Conservation (phyloP, 1,140 invertebrate species). For the Gonioctena quinquepunctata region DNA sequence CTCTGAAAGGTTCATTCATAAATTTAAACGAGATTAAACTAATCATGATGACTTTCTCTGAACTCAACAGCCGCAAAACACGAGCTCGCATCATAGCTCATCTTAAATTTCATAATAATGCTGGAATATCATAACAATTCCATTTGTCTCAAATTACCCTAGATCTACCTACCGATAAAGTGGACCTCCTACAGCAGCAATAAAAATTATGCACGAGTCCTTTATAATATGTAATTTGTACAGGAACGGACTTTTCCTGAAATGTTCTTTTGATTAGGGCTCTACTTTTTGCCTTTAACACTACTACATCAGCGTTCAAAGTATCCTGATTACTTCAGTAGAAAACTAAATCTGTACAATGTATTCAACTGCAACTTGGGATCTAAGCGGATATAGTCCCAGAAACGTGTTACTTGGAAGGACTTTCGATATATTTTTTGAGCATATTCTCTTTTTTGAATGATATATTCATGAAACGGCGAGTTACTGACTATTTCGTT, state of each 20-base stretch:
- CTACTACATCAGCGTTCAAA: no score
- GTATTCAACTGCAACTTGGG: no score
- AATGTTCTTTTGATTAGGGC: no score
- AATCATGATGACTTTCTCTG: slow-evolving; percentile 26
- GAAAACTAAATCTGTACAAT: no score
- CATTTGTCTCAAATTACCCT: slow-evolving; percentile 28
- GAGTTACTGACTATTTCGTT: no score
- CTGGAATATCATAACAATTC: slow-evolving; percentile 29
- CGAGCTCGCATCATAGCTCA: slow-evolving; percentile 17
- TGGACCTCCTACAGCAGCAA: slow-evolving; percentile 27
- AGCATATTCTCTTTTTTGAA: no score
- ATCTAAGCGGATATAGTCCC: no score
- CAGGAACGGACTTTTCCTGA: background rate
- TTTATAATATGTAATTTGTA: background rate
- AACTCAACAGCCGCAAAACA: slow-evolving; percentile 20
- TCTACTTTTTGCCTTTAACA: no score
- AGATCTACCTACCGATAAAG: slow-evolving; percentile 27
- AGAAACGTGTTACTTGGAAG: no score
- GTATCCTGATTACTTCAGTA: no score
- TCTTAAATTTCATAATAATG: slow-evolving; percentile 36
- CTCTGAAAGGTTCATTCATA: slow-evolving; percentile 6
- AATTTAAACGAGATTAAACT: slow-evolving; percentile 16
- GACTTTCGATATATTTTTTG: no score
- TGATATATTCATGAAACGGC: no score
- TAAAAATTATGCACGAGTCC: slow-evolving; percentile 8